Base-by-base conservation (phyloP, 2,113 vertebrate genomes). In the Gobiocypris rarus region DNA sequence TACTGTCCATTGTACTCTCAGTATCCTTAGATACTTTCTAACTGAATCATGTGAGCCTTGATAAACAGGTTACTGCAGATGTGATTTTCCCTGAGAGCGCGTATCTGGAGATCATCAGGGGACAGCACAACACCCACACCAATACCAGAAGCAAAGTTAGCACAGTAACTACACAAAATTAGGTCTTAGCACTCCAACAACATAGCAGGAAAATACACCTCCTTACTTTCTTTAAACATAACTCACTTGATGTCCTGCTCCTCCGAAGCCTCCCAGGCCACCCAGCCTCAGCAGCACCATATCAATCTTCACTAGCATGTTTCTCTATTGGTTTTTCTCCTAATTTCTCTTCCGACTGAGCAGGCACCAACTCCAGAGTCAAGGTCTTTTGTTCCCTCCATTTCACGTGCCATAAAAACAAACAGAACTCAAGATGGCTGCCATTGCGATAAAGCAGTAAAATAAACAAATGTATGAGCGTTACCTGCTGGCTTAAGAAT, bases 1-100 rank as follows among this genome's bases (percentile, higher is more conserved):
- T 84, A 48, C 41, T 45, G 70, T 73, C n/a, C 70, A 73, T 48
- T 48, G 48, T 45, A 73, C 41, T 28, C 2, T 77, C 19, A 58
- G 34, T 31, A 38, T 41, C 9, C 34, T 41, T 19, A 70, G 67
- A 41, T 77, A 34, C 34, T 77, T 77, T 77, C 54, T 41, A 56
- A 38, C 75, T 59, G 54, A 77, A 58, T 77, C 75, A 31, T 77
- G 81, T 86, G 86, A 85, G 86, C 82, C 89, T 90, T 90, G 79
- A 88, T 93, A 92, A 92, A 93, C 90, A 90, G 86, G 89, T 93
- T 91, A 89, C 90, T 90, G 89, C 87, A 90, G 90, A 90, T 88
- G 73, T 90, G 86, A 88, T 85, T 88, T 85, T 84, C 58, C 63
- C 38, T 85, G 71, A 87, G 89, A 87, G 86, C 84, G 86, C 4